Conservation (phyloP, 2,113 vertebrate species). For the Chiloscyllium plagiosum region DNA sequence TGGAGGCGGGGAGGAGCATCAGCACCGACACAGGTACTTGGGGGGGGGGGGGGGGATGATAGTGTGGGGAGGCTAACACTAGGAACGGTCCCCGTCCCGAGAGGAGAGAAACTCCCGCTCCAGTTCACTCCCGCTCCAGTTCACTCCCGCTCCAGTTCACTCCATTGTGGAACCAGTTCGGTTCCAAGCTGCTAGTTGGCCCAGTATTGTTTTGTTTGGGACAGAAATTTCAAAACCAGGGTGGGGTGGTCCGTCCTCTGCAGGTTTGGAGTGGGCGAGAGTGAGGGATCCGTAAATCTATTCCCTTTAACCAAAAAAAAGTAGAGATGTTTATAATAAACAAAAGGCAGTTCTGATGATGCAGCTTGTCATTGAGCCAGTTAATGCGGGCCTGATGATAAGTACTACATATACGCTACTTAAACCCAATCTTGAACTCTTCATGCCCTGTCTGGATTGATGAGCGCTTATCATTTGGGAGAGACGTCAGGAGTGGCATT, state of each 20-base stretch:
- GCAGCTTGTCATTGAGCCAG: not conserved
- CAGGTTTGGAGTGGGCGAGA: not conserved
- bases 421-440: not conserved
- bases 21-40: slow-evolving; percentile 82
- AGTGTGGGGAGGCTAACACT: not conserved
- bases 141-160: not conserved
- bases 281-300: not conserved
- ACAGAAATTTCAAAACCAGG: not conserved
- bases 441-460: not conserved
- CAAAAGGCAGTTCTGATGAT: not conserved
- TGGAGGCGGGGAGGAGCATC: slow-evolving; percentile 27
- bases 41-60: not conserved
- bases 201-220: not conserved
- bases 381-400: not conserved
- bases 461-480: not conserved
- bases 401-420: not conserved
- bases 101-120: not conserved
- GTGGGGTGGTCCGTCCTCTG: not conserved
- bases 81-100: not conserved
- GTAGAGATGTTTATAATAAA: not conserved
- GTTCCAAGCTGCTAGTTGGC: not conserved
- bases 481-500: not conserved
- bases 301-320: not conserved
- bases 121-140: not conserved
- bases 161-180: not conserved